Percentiles rank a stretch among this genome's conserved stretches.
These are phyloP conservation scores for Triops cancriformis DNA, from an alignment of 1,140 invertebrate species.

Conservation along the genomic window DNA sequence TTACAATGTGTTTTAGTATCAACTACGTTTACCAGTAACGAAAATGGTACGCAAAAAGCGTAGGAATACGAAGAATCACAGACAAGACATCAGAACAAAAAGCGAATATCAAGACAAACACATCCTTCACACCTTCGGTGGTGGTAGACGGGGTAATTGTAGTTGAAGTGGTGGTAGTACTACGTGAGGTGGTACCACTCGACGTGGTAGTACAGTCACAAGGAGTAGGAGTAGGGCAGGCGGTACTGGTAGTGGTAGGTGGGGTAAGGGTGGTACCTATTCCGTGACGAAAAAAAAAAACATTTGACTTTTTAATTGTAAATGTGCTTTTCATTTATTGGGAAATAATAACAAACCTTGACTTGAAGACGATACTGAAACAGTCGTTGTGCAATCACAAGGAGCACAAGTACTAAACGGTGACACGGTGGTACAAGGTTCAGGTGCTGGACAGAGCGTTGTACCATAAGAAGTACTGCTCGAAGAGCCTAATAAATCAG, in stretches of 20 bases:
- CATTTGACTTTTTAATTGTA: not conserved
- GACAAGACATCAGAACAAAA: not conserved
- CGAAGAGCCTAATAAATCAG: not conserved
- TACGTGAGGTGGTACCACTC: not conserved
- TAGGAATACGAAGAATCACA: not conserved
- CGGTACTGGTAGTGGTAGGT: constrained; percentile 8
- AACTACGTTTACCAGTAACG: too few relatives aligned
- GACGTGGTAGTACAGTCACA: constrained; percentile 8
- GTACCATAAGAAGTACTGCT: not conserved
- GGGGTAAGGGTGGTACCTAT: not conserved
- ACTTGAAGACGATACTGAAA: not conserved
- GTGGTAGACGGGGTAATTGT: constrained; percentile 2
- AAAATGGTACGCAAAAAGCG: not conserved
- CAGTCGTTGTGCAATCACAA: not conserved
- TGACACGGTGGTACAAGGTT: not conserved
- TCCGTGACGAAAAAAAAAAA: not conserved
- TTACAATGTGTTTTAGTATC: not conserved
- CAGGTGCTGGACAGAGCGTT: not conserved
- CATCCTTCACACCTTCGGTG: not conserved
- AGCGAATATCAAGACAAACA: not conserved
- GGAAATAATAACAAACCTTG: not conserved
- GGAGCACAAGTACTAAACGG: not conserved
- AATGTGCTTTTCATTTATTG: not conserved
- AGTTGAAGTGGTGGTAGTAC: not conserved
- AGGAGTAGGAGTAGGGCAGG: not conserved